These are phyloP conservation scores for Streptopelia turtur DNA, from an alignment of 2,797 vertebrate species.

Conservation along the genomic window DNA sequence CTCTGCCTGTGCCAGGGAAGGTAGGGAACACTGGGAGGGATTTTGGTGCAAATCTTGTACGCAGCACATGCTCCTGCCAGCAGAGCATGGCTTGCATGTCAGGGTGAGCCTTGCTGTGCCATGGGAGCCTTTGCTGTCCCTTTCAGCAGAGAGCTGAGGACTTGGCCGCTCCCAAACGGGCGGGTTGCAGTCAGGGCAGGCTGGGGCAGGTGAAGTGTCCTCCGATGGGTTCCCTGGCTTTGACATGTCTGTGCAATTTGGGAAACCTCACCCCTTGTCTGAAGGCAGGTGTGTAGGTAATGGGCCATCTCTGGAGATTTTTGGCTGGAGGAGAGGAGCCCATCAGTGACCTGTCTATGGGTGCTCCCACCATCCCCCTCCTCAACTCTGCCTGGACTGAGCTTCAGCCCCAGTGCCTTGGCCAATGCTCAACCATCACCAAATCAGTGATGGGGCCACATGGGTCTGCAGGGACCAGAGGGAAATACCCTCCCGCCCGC, in stretches of 20 bases:
- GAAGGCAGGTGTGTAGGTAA: neutral
- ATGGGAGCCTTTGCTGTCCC: neutral
- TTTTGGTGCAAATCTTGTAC: neutral
- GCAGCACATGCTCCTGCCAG: neutral
- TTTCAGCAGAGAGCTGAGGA: neutral
- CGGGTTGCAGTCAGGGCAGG: neutral
- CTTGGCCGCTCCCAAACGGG: neutral
- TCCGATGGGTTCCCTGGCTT: neutral
- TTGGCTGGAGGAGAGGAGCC: neutral
- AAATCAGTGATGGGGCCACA: rapidly evolving
- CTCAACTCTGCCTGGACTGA: neutral
- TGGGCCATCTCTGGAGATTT: neutral
- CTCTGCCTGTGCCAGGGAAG: neutral
- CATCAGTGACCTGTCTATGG: rapidly evolving
- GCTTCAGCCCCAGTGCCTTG: rapidly evolving
- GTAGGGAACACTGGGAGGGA: neutral
- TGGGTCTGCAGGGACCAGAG: rapidly evolving
- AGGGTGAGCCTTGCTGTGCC: rapidly evolving
- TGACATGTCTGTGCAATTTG: neutral
- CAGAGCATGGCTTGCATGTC: rapidly evolving
- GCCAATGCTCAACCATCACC: neutral
- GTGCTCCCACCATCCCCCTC: neutral
- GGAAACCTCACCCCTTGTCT: neutral
- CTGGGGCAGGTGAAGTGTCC: neutral
- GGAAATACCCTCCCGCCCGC: neutral